Base-by-base conservation (phyloP, 2,113 vertebrate genomes). In the Capreolus pygargus region DNA sequence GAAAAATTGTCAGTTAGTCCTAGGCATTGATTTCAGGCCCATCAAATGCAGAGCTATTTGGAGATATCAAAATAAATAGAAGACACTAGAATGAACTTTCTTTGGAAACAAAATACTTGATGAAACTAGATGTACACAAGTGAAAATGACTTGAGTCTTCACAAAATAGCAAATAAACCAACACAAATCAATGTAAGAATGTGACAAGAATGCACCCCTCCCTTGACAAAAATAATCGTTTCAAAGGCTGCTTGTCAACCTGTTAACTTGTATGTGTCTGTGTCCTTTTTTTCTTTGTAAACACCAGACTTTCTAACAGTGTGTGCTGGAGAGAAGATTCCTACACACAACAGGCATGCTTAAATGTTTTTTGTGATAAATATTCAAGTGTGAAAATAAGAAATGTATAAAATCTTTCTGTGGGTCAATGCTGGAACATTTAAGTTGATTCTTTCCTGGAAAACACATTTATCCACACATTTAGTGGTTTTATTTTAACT, bases 51-150 rank as follows among this genome's bases (percentile, higher is more conserved):
- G n/a, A 94, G 67, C 15, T 67, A 33, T 79, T 94, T 94, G 67
- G 6, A 96, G 36, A 70, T 82, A 96, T 92, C 16, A 95, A 95
- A 95, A 96, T 94, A 97, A 97, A 94, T 64, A 83, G 47, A 89
- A 95, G 67, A 94, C 15, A 39, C 19, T 52, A 14, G 43, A 97
- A 89, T 96, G 47, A 96, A 50, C 43, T 83, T 58, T 97, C 58
- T 67, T 84, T 90, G 64, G 81, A 90, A 90, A 61, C 27, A 94
- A 94, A 92, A 82, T 55, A 76, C 52, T 81, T 91, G 74, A 95
- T 45, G 17, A 88, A 97, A 97, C 43, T 94, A 54, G 60, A 95
- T 91, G 54, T 81, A 81, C n/a, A 84, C 52, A 93, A 89, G 30
- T 82, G 85, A 94, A 97, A 90, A 94, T 85, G 47, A 89, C 76